Percentiles rank a stretch among this genome's conserved stretches.
Conservation (phyloP, 2,113 vertebrate species). For the Chlorodrepanis virens region DNA sequence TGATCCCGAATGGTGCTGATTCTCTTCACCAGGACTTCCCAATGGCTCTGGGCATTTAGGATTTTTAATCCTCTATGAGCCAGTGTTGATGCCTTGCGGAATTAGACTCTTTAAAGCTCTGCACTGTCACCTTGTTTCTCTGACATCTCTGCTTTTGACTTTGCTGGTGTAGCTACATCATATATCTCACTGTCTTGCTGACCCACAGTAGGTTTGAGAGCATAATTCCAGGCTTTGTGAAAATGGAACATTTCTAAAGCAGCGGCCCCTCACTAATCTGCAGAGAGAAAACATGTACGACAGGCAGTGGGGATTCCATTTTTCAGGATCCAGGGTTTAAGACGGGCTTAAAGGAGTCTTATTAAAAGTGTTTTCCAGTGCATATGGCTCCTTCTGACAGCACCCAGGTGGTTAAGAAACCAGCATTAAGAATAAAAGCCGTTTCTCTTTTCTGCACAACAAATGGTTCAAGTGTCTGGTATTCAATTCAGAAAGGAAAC, state of each 20-base stretch:
- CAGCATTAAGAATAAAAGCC: slow-evolving; percentile 57
- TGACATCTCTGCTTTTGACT: neutral
- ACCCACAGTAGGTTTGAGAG: neutral
- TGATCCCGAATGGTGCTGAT: neutral
- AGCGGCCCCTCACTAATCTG: neutral
- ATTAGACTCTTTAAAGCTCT: neutral
- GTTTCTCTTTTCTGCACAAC: slow-evolving; percentile 51
- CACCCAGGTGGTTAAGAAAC: slow-evolving; percentile 68
- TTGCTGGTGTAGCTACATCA: neutral
- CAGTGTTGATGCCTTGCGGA: neutral
- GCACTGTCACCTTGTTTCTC: neutral
- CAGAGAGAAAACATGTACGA: neutral
- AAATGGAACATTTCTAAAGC: neutral
- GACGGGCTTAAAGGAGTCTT: slow-evolving; percentile 57
- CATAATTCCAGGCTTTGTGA: slow-evolving; percentile 31
- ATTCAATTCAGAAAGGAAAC: slow-evolving; percentile 66
- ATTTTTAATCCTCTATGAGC: neutral
- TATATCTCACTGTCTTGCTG: neutral
- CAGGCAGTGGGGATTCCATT: slow-evolving; percentile 12
- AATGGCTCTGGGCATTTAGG: neutral
- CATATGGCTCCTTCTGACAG: slow-evolving; percentile 46
- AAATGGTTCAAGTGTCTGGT: slow-evolving; percentile 64
- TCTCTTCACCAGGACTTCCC: neutral
- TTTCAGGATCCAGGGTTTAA: slow-evolving; percentile 29
- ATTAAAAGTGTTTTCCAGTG: slow-evolving; percentile 62